Base-by-base conservation (phyloP, 2,888 invertebrate genomes). In the Serrognathus titanus region DNA sequence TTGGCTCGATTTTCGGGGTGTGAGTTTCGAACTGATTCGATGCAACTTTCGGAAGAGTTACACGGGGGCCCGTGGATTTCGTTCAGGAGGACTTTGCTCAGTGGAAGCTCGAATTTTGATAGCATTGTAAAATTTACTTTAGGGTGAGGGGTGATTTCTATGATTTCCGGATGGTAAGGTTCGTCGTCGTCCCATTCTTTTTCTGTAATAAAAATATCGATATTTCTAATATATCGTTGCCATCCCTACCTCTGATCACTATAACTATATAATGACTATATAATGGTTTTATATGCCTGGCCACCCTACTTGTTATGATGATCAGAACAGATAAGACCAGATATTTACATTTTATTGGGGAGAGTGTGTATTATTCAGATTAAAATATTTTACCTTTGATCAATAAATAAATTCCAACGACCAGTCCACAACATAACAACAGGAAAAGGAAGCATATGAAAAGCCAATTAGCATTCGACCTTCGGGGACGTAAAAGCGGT, bases 351-450 rank as follows among this genome's bases (percentile, higher is more conserved):
- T 39, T 39, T n/a, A 39, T 39, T 39, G 39, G 10, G 10, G n/a
- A 11, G 2, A 39, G 1, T 40, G 6, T 40, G 1, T 6, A n/a
- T 4, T 10, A 43, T 43, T 2, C 11, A 43, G 3, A 43, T 16
- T 7, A 43, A 13, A 11, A 43, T 16, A 43, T 16, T 5, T 54
- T 55, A 55, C 55, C 62, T 53, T 59, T 47, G 37, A 57, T n/a
- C 8, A 62, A 46, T 20, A 62, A 43, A 53, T 62, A 62, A 16
- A 40, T 39, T 12, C 62, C 62, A 11, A 57, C 56, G 1, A 47
- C 13, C 12, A 53, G 20, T 6, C 62, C 62, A 38, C 48, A 31
- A 36, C 48, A 53, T 20, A 62, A 50, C 36, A 53, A 48, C 41
- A 56, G 38, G 10, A 45, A 41, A 13, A 62, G 41, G 36, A 58